Evolutionary conservation across 2,888 invertebrate species (phyloP).

Genomic region (Brenthis daphne): DNA sequence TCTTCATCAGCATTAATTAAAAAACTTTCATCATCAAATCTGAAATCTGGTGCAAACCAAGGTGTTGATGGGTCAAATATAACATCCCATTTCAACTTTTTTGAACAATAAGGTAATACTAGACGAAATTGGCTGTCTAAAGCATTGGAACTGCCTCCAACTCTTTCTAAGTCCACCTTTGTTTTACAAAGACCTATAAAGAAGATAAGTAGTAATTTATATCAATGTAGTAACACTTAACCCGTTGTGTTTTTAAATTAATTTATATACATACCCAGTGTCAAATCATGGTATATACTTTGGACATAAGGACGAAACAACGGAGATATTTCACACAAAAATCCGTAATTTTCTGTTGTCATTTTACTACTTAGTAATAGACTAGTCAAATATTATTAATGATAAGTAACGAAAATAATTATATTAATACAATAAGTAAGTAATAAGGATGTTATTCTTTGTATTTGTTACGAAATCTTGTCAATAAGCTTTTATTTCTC

Average conservation of each 20-base stretch:
- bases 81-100: constrained; percentile 86
- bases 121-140: constrained; percentile 83
- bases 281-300: constrained; percentile 70
- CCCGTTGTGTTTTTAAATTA: neutral
- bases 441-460: too few species aligned
- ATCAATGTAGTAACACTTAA: neutral
- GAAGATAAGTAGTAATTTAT: neutral
- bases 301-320: constrained; percentile 72
- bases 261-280: constrained; percentile 58
- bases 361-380: constrained; percentile 40
- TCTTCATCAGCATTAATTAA: constrained; percentile 81
- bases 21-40: constrained; percentile 87
- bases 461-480: too few species aligned
- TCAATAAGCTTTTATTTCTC: too few species aligned
- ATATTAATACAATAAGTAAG: too few species aligned
- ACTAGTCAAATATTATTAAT: too few species aligned
- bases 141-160: constrained; percentile 57
- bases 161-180: constrained; percentile 72
- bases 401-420: too few species aligned
- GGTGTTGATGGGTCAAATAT: constrained; percentile 84
- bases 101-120: constrained; percentile 86
- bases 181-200: constrained; percentile 70
- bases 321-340: constrained; percentile 66
- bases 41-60: constrained; percentile 88
- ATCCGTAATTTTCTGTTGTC: constrained; percentile 55